phyloP scores from a whole-genome alignment of 2,797 vertebrate genomes.

The Phoebastria nigripes region DNA sequence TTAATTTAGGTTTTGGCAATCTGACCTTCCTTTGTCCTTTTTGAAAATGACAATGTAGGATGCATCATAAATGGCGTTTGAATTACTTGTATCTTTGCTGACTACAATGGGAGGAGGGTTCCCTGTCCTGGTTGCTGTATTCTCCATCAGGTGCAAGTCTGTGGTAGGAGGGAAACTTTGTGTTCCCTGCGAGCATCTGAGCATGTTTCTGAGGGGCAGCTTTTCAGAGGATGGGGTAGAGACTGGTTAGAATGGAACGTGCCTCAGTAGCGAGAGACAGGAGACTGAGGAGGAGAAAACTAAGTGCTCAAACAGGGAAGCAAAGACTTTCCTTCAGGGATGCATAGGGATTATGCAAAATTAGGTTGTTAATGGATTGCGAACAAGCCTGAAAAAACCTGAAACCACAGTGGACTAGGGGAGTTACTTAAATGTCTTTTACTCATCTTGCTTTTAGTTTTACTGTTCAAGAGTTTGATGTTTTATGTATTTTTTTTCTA shows the following conservation, averaged over 20 bases:
- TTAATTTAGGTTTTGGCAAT: neutral
- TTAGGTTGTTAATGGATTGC: neutral
- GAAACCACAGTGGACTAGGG: neutral
- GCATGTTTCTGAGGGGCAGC: rapidly evolving
- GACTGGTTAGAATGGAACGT: neutral
- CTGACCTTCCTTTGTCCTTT: neutral
- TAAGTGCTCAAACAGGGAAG: neutral
- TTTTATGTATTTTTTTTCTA: neutral
- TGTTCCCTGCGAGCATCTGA: neutral
- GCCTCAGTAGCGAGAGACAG: neutral
- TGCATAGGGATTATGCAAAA: neutral
- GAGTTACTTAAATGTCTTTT: neutral
- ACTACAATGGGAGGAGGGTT: rapidly evolving
- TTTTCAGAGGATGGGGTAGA: neutral
- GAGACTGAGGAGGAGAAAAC: neutral
- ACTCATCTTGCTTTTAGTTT: neutral
- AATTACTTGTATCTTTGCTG: neutral
- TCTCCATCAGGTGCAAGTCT: neutral
- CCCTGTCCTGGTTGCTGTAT: neutral
- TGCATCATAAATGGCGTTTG: rapidly evolving
- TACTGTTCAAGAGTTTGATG: neutral
- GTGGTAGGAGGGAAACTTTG: neutral
- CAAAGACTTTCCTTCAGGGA: neutral
- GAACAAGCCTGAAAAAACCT: neutral
- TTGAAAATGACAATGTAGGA: neutral